These are phyloP conservation scores for Ostrea edulis DNA, from an alignment of 1,140 invertebrate genomes.

Conservation along the genomic window DNA sequence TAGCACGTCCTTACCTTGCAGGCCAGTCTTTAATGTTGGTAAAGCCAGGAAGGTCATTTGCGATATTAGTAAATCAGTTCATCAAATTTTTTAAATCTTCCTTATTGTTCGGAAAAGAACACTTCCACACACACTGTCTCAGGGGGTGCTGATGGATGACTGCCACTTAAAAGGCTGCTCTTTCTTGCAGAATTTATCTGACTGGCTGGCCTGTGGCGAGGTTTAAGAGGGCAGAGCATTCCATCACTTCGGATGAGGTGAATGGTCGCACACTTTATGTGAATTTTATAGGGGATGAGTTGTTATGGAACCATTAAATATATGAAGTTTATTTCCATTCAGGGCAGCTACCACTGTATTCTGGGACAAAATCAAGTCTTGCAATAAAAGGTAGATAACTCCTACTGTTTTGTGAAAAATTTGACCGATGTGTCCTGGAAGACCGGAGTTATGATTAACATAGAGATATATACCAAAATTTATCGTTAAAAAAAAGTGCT, in stretches of 20 bases:
- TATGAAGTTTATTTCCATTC: background rate
- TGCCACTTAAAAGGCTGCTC: background rate
- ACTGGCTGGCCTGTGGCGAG: background rate
- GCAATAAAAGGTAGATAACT: background rate
- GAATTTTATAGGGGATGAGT: background rate
- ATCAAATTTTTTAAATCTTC: background rate
- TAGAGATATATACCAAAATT: too few species aligned
- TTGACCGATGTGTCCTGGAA: too few species aligned
- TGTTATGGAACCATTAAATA: background rate
- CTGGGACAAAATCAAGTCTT: background rate
- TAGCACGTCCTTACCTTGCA: too few species aligned
- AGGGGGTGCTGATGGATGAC: background rate
- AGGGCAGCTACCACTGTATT: background rate
- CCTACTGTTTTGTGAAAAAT: background rate
- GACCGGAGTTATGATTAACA: too few species aligned
- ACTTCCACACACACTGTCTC: background rate
- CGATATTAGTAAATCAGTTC: too few species aligned
- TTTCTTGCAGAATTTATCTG: background rate
- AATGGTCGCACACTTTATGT: background rate
- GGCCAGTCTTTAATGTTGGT: too few species aligned
- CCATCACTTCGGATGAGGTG: background rate
- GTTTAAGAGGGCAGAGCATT: background rate
- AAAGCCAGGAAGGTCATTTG: too few species aligned
- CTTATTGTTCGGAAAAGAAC: background rate
- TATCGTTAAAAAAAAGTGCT: too few species aligned